Percentiles rank a stretch among this genome's conserved stretches.
These are phyloP conservation scores for Yoshiicerus persimilis DNA, from an alignment of 1,140 invertebrate genomes.

Conservation along the genomic window DNA sequence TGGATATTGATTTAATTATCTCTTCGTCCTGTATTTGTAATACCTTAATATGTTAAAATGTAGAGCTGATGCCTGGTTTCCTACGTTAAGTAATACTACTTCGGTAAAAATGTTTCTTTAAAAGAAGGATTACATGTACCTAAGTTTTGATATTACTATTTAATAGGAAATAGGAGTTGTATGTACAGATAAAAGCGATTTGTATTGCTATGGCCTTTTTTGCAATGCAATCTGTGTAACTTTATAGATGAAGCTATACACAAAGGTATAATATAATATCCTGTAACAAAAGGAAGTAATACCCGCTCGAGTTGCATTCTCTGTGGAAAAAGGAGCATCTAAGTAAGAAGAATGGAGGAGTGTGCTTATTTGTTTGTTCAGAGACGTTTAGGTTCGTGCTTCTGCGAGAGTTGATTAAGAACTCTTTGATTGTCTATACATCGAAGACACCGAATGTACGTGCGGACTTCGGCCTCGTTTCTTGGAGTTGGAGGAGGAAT, in stretches of 20 bases:
- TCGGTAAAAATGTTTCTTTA: too few relatives aligned
- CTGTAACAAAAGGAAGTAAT: background rate
- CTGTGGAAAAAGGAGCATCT: background rate
- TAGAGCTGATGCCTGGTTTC: too few relatives aligned
- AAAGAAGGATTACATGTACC: too few relatives aligned
- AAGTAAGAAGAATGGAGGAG: background rate
- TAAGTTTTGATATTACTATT: too few relatives aligned
- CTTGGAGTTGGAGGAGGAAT: slow-evolving; percentile 68
- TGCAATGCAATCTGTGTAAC: background rate
- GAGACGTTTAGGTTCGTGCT: slow-evolving; percentile 64
- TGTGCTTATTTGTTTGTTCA: slow-evolving; percentile 49
- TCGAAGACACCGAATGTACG: slow-evolving; percentile 67
- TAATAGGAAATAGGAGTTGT: too few relatives aligned
- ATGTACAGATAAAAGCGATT: background rate
- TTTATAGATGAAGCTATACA: background rate
- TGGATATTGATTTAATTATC: too few relatives aligned
- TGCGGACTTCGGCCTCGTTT: slow-evolving; percentile 65
- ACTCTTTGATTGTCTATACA: slow-evolving; percentile 77
- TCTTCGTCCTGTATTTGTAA: too few relatives aligned
- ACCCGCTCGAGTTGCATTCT: background rate
- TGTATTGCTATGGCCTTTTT: background rate
- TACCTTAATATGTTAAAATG: too few relatives aligned
- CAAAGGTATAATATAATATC: background rate
- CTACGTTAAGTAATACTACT: too few relatives aligned
- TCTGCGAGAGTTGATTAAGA: slow-evolving; percentile 71